Evolutionary conservation across 2,888 invertebrate species (phyloP).

Genomic region (Pinctada fucata): DNA sequence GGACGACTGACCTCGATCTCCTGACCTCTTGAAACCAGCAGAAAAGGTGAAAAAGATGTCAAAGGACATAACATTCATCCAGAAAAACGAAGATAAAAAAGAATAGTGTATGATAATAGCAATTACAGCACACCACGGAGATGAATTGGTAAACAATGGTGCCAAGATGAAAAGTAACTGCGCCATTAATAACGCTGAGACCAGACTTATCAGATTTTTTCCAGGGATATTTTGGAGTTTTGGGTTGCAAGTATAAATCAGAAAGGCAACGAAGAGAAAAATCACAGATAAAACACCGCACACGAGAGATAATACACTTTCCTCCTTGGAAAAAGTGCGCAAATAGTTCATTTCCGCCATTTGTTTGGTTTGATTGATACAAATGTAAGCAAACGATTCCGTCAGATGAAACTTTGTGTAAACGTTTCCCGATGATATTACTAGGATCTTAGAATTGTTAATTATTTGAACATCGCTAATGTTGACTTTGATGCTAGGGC

Average conservation of each 20-base stretch:
- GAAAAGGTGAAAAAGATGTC: slow-evolving; percentile 80
- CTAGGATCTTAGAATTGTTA: slow-evolving; percentile 23
- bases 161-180: slow-evolving; percentile 29
- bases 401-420: slow-evolving; percentile 18
- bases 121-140: slow-evolving; percentile 52
- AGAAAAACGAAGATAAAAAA: slow-evolving; percentile 79
- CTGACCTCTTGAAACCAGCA: slow-evolving; percentile 25
- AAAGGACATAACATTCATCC: slow-evolving; percentile 79
- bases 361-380: slow-evolving; percentile 13
- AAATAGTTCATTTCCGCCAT: too few species aligned
- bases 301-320: slow-evolving; percentile 31
- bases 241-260: slow-evolving; percentile 28
- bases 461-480: slow-evolving; percentile 34
- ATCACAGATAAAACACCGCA: slow-evolving; percentile 29
- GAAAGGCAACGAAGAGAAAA: slow-evolving; percentile 20
- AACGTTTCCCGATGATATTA: slow-evolving; percentile 20
- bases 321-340: slow-evolving; percentile 7
- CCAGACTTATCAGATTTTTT: slow-evolving; percentile 38
- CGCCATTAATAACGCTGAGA: slow-evolving; percentile 30
- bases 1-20: slow-evolving; percentile 16
- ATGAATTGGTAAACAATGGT: slow-evolving; percentile 16
- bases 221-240: slow-evolving; percentile 38
- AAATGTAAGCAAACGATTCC: slow-evolving; percentile 27
- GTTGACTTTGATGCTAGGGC: slow-evolving; percentile 21
- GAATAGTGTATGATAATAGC: slow-evolving; percentile 78